Base-by-base conservation (phyloP, 2,113 vertebrate species). In the Pygathrix nemaeus region DNA sequence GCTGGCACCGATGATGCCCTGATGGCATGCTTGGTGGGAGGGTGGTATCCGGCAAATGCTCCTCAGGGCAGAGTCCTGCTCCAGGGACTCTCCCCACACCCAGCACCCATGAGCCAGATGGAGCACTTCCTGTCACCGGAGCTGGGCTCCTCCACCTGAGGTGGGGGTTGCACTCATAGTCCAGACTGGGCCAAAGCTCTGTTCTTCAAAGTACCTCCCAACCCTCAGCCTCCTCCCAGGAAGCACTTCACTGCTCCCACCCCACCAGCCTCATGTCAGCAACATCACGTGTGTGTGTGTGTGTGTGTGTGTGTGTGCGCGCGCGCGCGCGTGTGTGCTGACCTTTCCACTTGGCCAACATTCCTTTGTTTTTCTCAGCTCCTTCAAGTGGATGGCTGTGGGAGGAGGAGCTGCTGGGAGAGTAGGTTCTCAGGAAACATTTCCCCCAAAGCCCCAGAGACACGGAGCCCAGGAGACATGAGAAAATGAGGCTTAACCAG, bases 291-390 rank as follows among this genome's bases (percentile, higher is more conserved):
- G 32, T 40, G 16, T 59, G 35, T 23, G 38, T 43, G n/a, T 76
- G 57, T 32, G 76, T 14, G 43, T 40, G 32, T 10, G 32, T 1
- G 1, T 8, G 30, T 27, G 48, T 13, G 0, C 4, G 4, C 25
- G 1, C 25, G 38, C n/a, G 38, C 13, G 45, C 5, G 13, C 3
- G 38, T 23, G 35, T 23, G 52, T 10, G 23, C 3, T 97, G 93
- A 96, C 82, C 87, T 97, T 96, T 92, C 94, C 64, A 91, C 97
- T 97, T 88, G 80, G 95, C 97, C 70, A 92, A 59, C 83, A 87
- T 81, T 75, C 87, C 90, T 93, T 81, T 94, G 84, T 97, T 96
- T 97, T 95, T 86, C 81, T 88, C 73, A 81, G 75, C 83, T 84
- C 61, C 94, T 89, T 86, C 3, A 12, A 82, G 76, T 73, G 55